Evolutionary conservation across 1,140 invertebrate genomes (phyloP), one percentile per base, ranked within the genome.

Genomic region (Pachypeltis micranthus): DNA sequence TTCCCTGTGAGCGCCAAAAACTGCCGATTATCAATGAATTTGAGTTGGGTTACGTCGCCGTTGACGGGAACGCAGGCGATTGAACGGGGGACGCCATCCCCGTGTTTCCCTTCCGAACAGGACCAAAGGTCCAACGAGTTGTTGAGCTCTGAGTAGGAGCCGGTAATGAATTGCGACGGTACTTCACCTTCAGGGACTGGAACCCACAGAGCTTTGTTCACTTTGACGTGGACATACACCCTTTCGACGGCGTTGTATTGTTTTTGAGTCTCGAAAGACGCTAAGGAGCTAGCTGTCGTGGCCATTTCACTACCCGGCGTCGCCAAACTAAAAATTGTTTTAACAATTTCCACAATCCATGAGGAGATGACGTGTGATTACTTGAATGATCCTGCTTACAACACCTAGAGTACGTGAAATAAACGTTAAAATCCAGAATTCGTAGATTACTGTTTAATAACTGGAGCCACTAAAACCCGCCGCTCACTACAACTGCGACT

Each of bases 41-140:
- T 61, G 31, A 61, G 24, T 12, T 2, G 19, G 26, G 29, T 61
- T n/a, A 61, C 59, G 26, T 61, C 59, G 25, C 59, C 59, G 4
- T 7, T 10, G 4, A 51, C 47, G 12, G 12, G 47, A 10, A 21
- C 12, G 47, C 7, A 16, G 21, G 10, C 7, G 10, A 51, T 21
- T 4, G 47, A 4, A 4, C 10, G 21, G 4, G 47, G 47, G 3
- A 21, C 10, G 10, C 47, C 47, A 16, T 10, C 47, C 12, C 23
- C 47, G 47, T 4, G 10, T 51, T 14, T 51, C 23, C 47, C 47
- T 51, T 21, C 4, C 47, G 47, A 4, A 21, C 47, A 51, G 4
- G 47, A 4, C 47, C 47, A 51, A 51, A 51, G 47, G 19, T 51
- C 47, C 47, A 51, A 10, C 12, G 47, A 51, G 21, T 51, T 51